Percentiles rank a stretch among this genome's conserved stretches.
phyloP scores from a whole-genome alignment of 2,888 invertebrate genomes.

The Campoletis raptor region DNA sequence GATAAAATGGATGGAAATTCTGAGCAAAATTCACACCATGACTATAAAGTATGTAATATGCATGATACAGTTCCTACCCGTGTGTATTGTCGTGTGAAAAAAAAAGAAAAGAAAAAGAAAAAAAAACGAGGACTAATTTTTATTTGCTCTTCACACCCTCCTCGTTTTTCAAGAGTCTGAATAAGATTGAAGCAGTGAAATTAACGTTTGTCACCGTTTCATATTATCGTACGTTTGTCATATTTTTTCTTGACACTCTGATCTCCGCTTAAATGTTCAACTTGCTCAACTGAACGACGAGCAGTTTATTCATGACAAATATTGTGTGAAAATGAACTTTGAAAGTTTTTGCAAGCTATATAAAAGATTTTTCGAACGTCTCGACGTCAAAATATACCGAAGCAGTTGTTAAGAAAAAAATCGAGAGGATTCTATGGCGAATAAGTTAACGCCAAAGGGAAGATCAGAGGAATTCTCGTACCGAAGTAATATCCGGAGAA shows the following conservation, averaged over 20 bases:
- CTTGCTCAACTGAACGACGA: neutral
- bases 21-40: conserved; percentile 23
- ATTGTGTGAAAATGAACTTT: neutral
- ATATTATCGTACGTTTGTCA: too few relatives aligned
- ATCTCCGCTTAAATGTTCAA: neutral
- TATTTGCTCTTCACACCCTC: conserved; percentile 6
- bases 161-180: conserved; percentile 1
- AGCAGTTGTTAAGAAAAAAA: neutral
- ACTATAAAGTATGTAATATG: conserved; percentile 15
- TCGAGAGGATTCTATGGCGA: neutral
- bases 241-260: too few relatives aligned
- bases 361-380: neutral
- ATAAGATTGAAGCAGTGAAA: neutral
- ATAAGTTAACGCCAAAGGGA: neutral
- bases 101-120: neutral
- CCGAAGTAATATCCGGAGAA: conserved; percentile 62
- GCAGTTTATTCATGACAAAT: neutral
- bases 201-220: neutral
- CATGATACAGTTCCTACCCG: conserved; percentile 11
- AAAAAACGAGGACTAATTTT: conserved; percentile 12
- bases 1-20: conserved; percentile 6
- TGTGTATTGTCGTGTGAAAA: neutral
- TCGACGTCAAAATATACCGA: neutral
- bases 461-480: conserved; percentile 37
- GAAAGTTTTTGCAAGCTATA: neutral